Conservation (phyloP, 92 coral and sea anemone species). For the Pocillopora grandis region DNA sequence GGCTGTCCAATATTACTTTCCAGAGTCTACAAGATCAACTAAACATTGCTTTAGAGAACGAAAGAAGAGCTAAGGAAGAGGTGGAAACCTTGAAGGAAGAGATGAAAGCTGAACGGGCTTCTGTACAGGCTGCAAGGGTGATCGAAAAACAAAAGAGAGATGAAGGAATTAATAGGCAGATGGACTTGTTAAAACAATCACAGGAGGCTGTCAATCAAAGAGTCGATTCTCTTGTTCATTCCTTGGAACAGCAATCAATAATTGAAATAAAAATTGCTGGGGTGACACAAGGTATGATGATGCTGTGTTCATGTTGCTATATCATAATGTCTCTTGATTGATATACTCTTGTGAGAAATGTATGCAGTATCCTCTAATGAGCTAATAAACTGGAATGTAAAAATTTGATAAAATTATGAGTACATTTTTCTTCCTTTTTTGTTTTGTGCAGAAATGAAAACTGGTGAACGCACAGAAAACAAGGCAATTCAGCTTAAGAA, state of each 20-base stretch:
- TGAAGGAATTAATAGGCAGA: slow-evolving; percentile 51
- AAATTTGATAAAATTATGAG: background rate
- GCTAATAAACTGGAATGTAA: too few species aligned
- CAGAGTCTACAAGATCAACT: slow-evolving; percentile 79
- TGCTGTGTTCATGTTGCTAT: background rate
- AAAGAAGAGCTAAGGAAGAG: slow-evolving; percentile 70
- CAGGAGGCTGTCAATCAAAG: slow-evolving; percentile 76
- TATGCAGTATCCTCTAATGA: too few species aligned
- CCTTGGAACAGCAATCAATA: slow-evolving; percentile 66
- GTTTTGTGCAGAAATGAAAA: slow-evolving; percentile 71
- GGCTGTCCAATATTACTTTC: background rate
- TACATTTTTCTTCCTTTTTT: background rate
- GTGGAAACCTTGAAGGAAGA: slow-evolving; percentile 75
- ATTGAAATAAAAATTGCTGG: slow-evolving; percentile 77
- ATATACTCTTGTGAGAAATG: background rate
- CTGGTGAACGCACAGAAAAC: slow-evolving; percentile 67
- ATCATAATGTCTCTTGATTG: background rate
- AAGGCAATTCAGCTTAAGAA: slow-evolving; percentile 64
- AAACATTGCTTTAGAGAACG: slow-evolving; percentile 71
- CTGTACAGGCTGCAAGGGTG: slow-evolving; percentile 84
- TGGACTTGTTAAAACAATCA: slow-evolving; percentile 57
- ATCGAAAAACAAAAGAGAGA: slow-evolving; percentile 85
- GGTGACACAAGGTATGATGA: slow-evolving; percentile 63
- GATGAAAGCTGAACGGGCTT: slow-evolving; percentile 79
- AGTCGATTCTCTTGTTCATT: slow-evolving; percentile 48